Base-by-base conservation (phyloP, 2,797 vertebrate species). In the Botia kubotai region DNA sequence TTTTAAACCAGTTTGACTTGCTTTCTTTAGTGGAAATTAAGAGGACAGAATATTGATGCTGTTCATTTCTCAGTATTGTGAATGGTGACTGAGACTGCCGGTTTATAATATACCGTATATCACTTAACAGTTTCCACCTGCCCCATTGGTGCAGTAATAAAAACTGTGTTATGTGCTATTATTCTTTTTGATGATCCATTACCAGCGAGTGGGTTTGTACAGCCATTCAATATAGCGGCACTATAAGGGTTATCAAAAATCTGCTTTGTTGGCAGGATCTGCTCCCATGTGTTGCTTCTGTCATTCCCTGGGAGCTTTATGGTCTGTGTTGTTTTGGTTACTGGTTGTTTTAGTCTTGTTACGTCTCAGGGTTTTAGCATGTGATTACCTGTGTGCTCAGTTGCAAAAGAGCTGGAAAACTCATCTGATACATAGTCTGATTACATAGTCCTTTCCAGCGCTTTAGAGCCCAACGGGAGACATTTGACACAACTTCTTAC, bases 121-220 rank as follows among this genome's bases (percentile, higher is more conserved):
- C 21, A 0, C 16, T 26, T 8, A 17, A 65, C 13, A 62, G 4
- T 66, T 48, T 21, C 43, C 39, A 14, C 19, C 43, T 13, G 39
- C 6, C 26, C 69, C 11, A n/a, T 52, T 33, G 7, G 5, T 74
- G 70, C 19, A 33, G 19, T 33, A 50, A 48, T 79, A 55, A 72
- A 72, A 29, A 57, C 11, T 0, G 33, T 6, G 62, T 58, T 33
- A 33, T 58, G 12, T 48, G 62, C 62, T 33, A 21, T 74, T 74
- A 73, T 55, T 74, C 36, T 46, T 74, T 74, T 74, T 68, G 79
- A 80, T 80, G 71, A 80, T 57, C 71, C 33, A 21, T 53, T 58
- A 16, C 26, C 57, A 23, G 68, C 21, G 2, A 57, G 33, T 29
- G n/a, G 43, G 21, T 74, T 63, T 80, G 74, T 67, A 60, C 50